Evolutionary conservation across 1,140 invertebrate genomes (phyloP), one percentile per base, ranked within the genome.

Genomic region (Zaprionus ornatus): DNA sequence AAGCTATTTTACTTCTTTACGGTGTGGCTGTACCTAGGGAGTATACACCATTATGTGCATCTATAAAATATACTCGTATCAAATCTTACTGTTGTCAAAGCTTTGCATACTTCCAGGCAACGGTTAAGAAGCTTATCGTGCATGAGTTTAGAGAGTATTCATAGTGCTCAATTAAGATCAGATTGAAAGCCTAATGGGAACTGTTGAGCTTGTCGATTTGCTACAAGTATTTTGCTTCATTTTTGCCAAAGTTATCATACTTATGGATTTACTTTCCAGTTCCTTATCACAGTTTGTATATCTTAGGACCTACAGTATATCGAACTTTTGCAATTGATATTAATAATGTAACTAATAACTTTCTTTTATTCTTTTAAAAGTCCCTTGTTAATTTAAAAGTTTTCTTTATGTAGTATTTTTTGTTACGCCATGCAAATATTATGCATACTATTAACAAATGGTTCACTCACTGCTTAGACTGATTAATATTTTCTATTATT

Each of bases 31-130:
- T 32, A 10, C 9, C 29, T 32, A 10, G 29, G 9, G 5, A 42
- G 15, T 42, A 17, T n/a, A 37, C 35, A 15, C 4, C 35, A 15
- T 37, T 37, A 15, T 15, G 4, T 37, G 13, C 35, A 13, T n/a
- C 2, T n/a, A 5, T n/a, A 1, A 6, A 42, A 5, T 7, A 7
- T 17, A 7, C 17, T 3, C 3, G 40, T 6, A 17, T 32, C 29
- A 0, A 10, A 1, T 45, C 2, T 42, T 17, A 42, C n/a, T 17
- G 15, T 2, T 7, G 15, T n/a, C 13, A 40, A n/a, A 6, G 4
- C 37, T 0, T 45, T 21, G 79, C 75, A 79, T 86, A 85, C 21
- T 7, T 35, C 1, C 4, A 52, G 61, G 82, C 60, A 42, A 17
- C 1, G 35, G 25, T 37, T 59, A 59, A 17, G 50, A n/a, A 45